Conservation (phyloP, 1,140 invertebrate species). For the Neomicropteryx cornuta region DNA sequence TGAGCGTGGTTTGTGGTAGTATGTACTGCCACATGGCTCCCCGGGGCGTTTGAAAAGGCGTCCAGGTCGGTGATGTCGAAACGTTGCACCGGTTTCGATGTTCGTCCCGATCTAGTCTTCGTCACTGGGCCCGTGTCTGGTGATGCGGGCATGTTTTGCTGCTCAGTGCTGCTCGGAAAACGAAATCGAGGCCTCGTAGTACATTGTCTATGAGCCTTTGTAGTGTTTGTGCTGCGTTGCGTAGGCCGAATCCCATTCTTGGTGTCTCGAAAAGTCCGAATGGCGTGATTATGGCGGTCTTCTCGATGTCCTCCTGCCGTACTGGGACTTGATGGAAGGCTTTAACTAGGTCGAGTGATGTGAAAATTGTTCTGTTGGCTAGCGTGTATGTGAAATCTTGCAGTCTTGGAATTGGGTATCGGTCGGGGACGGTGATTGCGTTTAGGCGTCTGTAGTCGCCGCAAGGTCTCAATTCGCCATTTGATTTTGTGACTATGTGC, state of each 20-base stretch:
- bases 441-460: constrained; percentile 32
- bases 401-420: constrained; percentile 18
- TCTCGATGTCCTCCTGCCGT: constrained; percentile 17
- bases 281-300: constrained; percentile 22
- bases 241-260: constrained; percentile 21
- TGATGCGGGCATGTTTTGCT: no score
- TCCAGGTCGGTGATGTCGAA: no score
- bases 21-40: no score
- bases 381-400: constrained; percentile 23
- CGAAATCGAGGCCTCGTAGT: constrained; percentile 20
- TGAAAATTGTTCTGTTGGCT: constrained; percentile 24
- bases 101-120: no score
- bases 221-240: constrained; percentile 27
- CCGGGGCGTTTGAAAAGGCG: no score
- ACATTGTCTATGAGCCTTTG: constrained; percentile 35
- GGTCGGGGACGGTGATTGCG: constrained; percentile 17
- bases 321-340: constrained; percentile 34
- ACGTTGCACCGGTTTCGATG: no score
- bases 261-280: constrained; percentile 26
- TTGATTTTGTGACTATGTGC: constrained; percentile 29
- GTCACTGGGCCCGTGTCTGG: no score
- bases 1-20: no score
- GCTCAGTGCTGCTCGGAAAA: no score
- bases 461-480: constrained; percentile 27
- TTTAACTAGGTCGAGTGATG: constrained; percentile 28